phyloP scores from a whole-genome alignment of 2,797 vertebrate species.

The Enteromius viviparus region DNA sequence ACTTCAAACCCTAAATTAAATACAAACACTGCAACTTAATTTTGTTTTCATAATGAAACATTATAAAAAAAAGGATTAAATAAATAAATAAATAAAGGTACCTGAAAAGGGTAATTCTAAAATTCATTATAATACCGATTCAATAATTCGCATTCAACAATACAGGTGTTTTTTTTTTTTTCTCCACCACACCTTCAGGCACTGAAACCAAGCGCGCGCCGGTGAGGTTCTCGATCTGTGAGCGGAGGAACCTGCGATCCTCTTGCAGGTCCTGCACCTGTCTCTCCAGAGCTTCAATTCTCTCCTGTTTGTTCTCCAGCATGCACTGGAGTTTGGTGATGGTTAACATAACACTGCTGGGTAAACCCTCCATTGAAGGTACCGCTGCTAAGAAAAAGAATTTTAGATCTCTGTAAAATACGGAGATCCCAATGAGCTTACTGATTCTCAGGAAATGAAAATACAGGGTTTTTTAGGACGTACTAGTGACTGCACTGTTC shows the following conservation, averaged over 20 bases:
- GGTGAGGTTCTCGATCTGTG: constrained; percentile 79
- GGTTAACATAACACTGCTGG: constrained; percentile 67
- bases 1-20: neutral
- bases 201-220: constrained; percentile 68
- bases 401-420: neutral
- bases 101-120: neutral
- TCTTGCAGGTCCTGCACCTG: constrained; percentile 81
- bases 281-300: constrained; percentile 76
- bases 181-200: constrained; percentile 69
- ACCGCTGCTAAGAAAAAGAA: constrained; percentile 51
- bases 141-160: neutral
- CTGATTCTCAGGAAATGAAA: neutral
- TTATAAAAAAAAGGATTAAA: neutral
- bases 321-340: constrained; percentile 71
- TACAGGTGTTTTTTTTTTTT: constrained; percentile 50
- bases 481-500: constrained; percentile 77
- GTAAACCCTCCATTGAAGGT: constrained; percentile 66
- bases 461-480: neutral
- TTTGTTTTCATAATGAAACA: neutral
- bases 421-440: neutral
- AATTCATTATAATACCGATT: neutral
- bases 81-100: neutral
- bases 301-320: constrained; percentile 78
- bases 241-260: constrained; percentile 78
- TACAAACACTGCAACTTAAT: neutral